Evolutionary conservation across 2,113 vertebrate species (phyloP), one percentile per base, ranked within the genome.

Genomic region (Nothoprocta pentlandii): DNA sequence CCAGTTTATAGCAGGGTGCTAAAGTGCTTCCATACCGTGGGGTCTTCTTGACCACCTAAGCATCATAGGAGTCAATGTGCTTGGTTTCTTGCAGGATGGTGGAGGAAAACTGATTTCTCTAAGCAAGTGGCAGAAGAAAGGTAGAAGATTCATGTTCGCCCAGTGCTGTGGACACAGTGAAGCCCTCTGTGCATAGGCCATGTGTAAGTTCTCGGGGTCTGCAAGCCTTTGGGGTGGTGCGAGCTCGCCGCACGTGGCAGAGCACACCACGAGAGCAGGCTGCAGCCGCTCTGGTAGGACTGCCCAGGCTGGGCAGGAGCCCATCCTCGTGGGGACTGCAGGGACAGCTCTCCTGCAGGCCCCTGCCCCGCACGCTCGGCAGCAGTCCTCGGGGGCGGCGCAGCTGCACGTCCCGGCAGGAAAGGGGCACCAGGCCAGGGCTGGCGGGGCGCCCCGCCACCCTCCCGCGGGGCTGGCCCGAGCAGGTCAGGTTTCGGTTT

Each of bases 401-500:
- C 47, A 10, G 0, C 36, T 39, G 36, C 36, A 39, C 36, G 36
- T 39, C 36, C 36, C 36, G 36, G 68, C 12, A 7, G 36, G 59
- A 36, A 10, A 3, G 21, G 30, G 10, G 13, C 28, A 25, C n/a
- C 5, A 19, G 34, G 70, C 81, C 59, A 12, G 23, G 28, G n/a
- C 63, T 85, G 91, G 23, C 13, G 0, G 74, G 49, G 1, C 51
- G 89, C 58, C 74, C 69, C 83, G 10, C 1, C 0, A 6, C 61
- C 21, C 36, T 32, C 47, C 59, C 46, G 30, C 5, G 25, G 68
- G 88, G 46, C 70, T n/a, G 2, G 14, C 79, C n/a, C 70, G 67
- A 93, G 69, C 80, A 84, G 93, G 82, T 91, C 92, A 64, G 56
- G 80, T 89, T 95, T 92, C 39, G 4, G 85, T 91, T 95, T 90